Evolutionary conservation across 2,888 invertebrate genomes (phyloP), one percentile per base, ranked within the genome.

Genomic region (Anorthoa munda): DNA sequence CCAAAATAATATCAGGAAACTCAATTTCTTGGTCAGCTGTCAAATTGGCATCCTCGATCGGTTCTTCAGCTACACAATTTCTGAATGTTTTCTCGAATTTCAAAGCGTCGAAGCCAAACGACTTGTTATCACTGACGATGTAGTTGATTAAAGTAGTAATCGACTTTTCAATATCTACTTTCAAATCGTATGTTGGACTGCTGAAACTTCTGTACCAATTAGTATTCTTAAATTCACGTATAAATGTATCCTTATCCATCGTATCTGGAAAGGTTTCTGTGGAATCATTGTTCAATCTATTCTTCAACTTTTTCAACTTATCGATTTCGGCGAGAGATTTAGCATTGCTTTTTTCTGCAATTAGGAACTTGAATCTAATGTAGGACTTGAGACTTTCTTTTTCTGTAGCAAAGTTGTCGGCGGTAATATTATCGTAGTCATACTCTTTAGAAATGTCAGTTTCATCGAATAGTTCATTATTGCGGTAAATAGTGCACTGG

Each of bases 81-180:
- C 68, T 59, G 77, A 83, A 90, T 66, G 79, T 86, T 4, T 53
- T 87, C 0, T 87, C 79, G 51, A 89, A 91, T 73, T 90, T 91
- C 70, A 92, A 85, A 12, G 84, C 87, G 56, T 92, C 91, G 75
- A 92, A 92, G 0, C 78, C 79, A 60, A 85, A 92, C 1, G 92
- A 91, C 74, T 92, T 92, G 21, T 45, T 76, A 2, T 92, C 91
- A 55, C 81, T 88, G 18, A 85, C 75, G 18, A 92, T 91, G 69
- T 92, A 92, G 77, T 92, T 92, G n/a, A 92, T 91, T 53, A 92
- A 81, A 60, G 90, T 87, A n/a, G 86, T 75, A 72, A 92, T 88
- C 0, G 83, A 86, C 82, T 89, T 90, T 39, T 92, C 92, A 68
- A 92, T 81, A 2, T 88, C 87, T 61, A 87, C 74, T 64, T 87